Conservation (phyloP, 2,797 vertebrate genomes). For the Epinephelus malabaricus region DNA sequence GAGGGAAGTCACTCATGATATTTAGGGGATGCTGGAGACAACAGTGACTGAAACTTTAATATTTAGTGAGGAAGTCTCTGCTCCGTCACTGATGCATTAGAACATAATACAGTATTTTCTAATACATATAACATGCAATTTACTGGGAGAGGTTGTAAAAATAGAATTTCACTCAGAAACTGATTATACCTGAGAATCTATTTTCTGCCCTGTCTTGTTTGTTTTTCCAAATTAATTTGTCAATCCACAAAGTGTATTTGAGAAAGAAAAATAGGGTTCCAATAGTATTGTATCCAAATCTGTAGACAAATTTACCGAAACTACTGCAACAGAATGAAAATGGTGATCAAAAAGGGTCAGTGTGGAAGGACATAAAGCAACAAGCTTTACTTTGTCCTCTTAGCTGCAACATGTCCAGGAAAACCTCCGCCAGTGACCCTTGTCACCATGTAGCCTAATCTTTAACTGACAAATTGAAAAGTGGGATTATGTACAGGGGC, state of each 20-base stretch:
- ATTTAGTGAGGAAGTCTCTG: background rate
- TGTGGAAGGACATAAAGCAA: background rate
- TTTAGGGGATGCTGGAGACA: background rate
- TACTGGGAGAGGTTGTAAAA: background rate
- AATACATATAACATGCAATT: background rate
- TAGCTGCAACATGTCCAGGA: background rate
- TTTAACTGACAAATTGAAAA: slow-evolving; percentile 34
- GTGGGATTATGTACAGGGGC: slow-evolving; percentile 24
- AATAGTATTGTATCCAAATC: background rate
- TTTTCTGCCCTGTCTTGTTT: background rate
- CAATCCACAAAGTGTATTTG: slow-evolving; percentile 19
- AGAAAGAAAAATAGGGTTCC: background rate
- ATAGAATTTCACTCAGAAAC: background rate
- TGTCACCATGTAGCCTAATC: slow-evolving; percentile 37
- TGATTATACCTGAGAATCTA: background rate
- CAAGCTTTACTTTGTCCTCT: slow-evolving; percentile 17
- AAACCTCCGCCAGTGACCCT: slow-evolving; percentile 21
- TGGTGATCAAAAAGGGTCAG: slow-evolving; percentile 28
- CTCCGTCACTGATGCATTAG: background rate
- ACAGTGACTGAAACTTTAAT: background rate
- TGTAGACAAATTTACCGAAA: slow-evolving; percentile 24
- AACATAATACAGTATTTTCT: slow-evolving; percentile 6
- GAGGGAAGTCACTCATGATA: background rate
- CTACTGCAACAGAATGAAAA: slow-evolving; percentile 28
- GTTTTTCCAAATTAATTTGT: slow-evolving; percentile 8